Conservation (phyloP, 2,888 invertebrate genomes). For the Carabus problematicus region DNA sequence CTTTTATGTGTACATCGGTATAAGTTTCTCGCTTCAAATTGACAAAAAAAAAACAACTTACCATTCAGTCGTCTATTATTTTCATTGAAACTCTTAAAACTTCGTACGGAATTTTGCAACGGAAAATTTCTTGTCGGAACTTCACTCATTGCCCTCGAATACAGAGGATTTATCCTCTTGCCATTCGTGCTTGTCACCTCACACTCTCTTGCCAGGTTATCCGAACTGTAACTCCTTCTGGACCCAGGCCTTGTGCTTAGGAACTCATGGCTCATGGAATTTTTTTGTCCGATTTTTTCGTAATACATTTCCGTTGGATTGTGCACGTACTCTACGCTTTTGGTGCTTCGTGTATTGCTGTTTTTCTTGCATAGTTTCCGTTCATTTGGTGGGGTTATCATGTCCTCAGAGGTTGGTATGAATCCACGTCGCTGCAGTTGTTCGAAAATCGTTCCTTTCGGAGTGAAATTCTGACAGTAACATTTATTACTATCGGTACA, state of each 20-base stretch:
- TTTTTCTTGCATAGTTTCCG: conserved; percentile 55
- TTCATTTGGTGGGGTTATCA: conserved; percentile 48
- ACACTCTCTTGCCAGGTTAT: conserved; percentile 78
- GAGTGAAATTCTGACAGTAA: conserved; percentile 68
- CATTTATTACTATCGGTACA: conserved; percentile 89
- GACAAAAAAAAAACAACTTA: conserved; percentile 1
- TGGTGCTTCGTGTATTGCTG: conserved; percentile 56
- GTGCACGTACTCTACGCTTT: conserved; percentile 64
- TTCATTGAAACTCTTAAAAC: conserved; percentile 47
- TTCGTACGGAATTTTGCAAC: conserved; percentile 49
- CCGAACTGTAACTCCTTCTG: conserved; percentile 57
- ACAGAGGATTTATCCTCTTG: conserved; percentile 56
- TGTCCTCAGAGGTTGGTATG: conserved; percentile 54
- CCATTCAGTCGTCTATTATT: conserved; percentile 46
- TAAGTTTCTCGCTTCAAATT: not conserved
- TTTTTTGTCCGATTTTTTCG: conserved; percentile 59
- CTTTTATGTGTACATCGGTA: not conserved
- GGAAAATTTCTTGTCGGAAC: conserved; percentile 49
- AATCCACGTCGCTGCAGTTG: conserved; percentile 63
- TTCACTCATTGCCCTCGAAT: conserved; percentile 54
- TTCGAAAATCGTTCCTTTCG: conserved; percentile 57
- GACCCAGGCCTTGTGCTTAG: conserved; percentile 48
- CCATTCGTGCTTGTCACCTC: conserved; percentile 70
- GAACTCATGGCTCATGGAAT: conserved; percentile 49
- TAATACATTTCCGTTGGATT: conserved; percentile 63